phyloP scores from a whole-genome alignment of 2,888 invertebrate genomes.

The Drosophila percnosoma region DNA sequence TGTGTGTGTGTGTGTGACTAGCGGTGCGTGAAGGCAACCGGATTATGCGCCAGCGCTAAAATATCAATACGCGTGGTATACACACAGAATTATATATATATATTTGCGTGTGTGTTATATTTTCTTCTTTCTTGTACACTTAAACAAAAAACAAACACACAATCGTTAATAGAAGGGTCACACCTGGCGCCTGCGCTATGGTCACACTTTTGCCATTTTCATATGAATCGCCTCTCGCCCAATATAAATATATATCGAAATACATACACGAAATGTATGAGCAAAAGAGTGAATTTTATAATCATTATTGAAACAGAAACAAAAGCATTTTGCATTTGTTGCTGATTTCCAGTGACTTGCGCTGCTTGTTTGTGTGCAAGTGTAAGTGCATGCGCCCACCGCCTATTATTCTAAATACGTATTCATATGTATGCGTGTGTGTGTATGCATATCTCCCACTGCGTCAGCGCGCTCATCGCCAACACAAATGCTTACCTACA shows the following conservation, averaged over 20 bases:
- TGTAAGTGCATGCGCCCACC: constrained; percentile 63
- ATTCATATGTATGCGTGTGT: constrained; percentile 6
- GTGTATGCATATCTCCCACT: constrained; percentile 62
- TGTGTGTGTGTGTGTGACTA: constrained; percentile 3
- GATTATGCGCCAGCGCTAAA: constrained; percentile 44
- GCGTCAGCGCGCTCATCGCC: constrained; percentile 67
- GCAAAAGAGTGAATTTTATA: not conserved
- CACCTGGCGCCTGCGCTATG: constrained; percentile 59
- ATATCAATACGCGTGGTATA: not conserved
- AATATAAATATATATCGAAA: not conserved
- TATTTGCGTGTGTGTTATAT: not conserved
- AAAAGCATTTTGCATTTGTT: constrained; percentile 23
- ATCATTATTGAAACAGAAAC: not conserved
- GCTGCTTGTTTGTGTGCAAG: constrained; percentile 10
- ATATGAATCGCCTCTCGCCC: not conserved
- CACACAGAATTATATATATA: not conserved
- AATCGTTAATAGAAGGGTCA: constrained; percentile 17
- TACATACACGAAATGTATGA: not conserved
- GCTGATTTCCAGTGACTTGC: constrained; percentile 20
- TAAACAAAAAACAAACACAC: not conserved
- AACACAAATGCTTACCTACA: constrained; percentile 24
- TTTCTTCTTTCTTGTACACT: not conserved
- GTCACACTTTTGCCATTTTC: constrained; percentile 21
- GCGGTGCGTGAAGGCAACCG: constrained; percentile 34
- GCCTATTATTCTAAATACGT: constrained; percentile 41